Conservation (phyloP, 2,797 vertebrate species). For the Malurus leucopterus region DNA sequence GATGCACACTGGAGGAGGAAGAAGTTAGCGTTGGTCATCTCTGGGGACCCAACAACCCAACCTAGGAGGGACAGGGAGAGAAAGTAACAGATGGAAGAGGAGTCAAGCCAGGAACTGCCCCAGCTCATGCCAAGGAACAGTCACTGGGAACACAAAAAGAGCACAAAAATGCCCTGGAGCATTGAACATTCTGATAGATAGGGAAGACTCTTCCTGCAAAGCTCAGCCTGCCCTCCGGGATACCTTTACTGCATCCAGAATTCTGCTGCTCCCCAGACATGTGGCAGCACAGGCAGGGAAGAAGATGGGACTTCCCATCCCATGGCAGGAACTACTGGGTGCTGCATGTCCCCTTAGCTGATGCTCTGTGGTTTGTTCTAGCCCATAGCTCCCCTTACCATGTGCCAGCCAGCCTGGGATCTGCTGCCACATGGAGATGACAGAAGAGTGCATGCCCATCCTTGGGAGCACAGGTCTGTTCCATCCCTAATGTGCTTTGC, state of each 20-base stretch:
- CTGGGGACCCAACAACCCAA: no score
- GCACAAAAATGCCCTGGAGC: neutral
- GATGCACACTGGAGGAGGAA: neutral
- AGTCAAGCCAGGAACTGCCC: neutral
- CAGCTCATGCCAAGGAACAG: neutral
- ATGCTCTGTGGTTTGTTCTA: neutral
- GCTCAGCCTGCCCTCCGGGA: neutral
- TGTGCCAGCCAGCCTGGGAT: neutral
- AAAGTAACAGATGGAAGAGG: neutral
- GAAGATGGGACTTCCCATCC: neutral
- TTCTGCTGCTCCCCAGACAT: fast-evolving
- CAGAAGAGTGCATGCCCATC: fast-evolving
- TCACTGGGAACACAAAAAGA: neutral
- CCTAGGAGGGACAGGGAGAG: neutral
- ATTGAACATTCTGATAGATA: neutral
- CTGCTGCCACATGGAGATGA: neutral
- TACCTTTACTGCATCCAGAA: neutral
- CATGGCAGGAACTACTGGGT: neutral
- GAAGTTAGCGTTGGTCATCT: neutral
- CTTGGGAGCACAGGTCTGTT: neutral
- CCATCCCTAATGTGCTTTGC: neutral
- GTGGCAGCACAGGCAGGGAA: neutral
- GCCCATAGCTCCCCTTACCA: neutral
- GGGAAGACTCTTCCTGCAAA: neutral
- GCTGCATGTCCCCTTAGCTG: neutral